Evolutionary conservation across 2,888 invertebrate genomes (phyloP).

Genomic region (Phengaris alcon): DNA sequence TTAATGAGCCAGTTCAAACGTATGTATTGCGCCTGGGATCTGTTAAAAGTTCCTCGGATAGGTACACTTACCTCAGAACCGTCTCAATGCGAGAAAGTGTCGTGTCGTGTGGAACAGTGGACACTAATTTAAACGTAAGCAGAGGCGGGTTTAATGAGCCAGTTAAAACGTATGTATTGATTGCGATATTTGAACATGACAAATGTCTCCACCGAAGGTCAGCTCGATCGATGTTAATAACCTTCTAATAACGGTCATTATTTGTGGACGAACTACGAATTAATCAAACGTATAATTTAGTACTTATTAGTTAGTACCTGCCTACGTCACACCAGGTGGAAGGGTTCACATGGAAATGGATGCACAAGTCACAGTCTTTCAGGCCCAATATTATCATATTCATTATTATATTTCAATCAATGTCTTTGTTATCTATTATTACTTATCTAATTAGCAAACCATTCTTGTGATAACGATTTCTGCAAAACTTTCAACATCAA

Average conservation of each 20-base stretch:
- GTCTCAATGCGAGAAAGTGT: too few species aligned
- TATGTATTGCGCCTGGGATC: too few species aligned
- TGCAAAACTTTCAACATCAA: neutral
- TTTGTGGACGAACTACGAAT: conserved; percentile 22
- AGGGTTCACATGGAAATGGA: neutral
- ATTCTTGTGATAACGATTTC: too few species aligned
- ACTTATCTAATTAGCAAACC: neutral
- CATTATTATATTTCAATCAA: neutral
- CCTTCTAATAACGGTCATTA: conserved; percentile 43
- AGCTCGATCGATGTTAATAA: conserved; percentile 42
- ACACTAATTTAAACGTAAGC: too few species aligned
- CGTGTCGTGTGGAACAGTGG: too few species aligned
- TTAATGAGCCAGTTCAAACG: too few species aligned
- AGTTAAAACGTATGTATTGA: neutral
- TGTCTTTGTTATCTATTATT: neutral
- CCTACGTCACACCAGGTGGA: neutral
- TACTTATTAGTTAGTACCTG: neutral
- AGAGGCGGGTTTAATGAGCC: too few species aligned
- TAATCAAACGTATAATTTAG: conserved; percentile 1
- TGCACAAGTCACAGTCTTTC: neutral
- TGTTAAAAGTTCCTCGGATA: too few species aligned
- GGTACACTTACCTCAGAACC: too few species aligned
- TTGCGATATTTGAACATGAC: conserved; percentile 33
- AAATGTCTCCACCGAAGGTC: conserved; percentile 39
- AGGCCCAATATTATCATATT: too few species aligned